Percentiles rank a stretch among this genome's conserved stretches.
Evolutionary conservation across 2,797 vertebrate species (phyloP).

Genomic region (Oreortyx pictus): DNA sequence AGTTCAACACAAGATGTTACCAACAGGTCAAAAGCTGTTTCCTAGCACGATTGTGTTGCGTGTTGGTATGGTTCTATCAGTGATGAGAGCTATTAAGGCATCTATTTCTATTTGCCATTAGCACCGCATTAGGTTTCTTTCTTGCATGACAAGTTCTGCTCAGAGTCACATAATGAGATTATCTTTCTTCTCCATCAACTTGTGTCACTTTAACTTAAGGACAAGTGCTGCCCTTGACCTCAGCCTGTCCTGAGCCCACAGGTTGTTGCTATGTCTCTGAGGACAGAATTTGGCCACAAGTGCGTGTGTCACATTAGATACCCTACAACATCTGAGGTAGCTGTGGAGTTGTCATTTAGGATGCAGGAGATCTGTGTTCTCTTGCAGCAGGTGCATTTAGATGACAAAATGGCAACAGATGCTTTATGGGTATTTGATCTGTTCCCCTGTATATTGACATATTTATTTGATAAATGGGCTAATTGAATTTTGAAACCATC

Average conservation of each 20-base stretch:
- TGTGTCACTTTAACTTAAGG: not conserved
- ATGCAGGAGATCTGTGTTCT: not conserved
- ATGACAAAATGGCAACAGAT: not conserved
- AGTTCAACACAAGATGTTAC: slow-evolving; percentile 8
- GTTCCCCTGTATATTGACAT: not conserved
- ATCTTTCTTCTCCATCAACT: slow-evolving; percentile 32
- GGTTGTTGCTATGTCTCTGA: not conserved
- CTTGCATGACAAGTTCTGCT: not conserved
- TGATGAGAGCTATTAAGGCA: slow-evolving; percentile 20
- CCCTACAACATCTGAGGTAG: not conserved
- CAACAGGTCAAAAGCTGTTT: slow-evolving; percentile 17
- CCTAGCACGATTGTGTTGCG: not conserved
- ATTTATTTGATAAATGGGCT: not conserved
- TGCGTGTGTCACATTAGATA: not conserved
- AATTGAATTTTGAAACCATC: not conserved
- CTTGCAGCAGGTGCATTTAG: not conserved
- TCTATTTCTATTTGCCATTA: slow-evolving; percentile 24
- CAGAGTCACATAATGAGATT: slow-evolving; percentile 38
- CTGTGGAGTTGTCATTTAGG: not conserved
- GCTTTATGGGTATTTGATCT: not conserved
- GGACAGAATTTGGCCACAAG: not conserved
- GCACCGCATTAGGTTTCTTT: not conserved
- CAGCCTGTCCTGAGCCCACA: not conserved
- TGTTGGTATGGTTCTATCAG: not conserved
- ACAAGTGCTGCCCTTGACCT: not conserved